Percentiles rank a stretch among this genome's conserved stretches.
Conservation (phyloP, 1,140 invertebrate genomes). For the Colletes latitarsis region DNA sequence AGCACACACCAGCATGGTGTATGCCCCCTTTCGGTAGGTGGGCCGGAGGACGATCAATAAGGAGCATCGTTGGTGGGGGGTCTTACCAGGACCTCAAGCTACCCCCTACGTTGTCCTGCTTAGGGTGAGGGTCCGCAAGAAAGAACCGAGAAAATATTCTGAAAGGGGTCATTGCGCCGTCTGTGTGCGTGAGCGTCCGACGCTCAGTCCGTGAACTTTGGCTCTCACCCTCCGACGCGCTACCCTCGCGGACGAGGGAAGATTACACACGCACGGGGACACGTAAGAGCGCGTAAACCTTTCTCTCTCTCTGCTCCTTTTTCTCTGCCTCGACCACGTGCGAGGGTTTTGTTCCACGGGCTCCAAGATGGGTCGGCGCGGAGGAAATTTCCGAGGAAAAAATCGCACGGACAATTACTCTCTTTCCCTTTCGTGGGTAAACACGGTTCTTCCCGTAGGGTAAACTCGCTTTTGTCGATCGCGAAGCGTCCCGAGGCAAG, state of each 20-base stretch:
- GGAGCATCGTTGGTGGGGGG: constrained; percentile 78
- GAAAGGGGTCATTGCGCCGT: constrained; percentile 69
- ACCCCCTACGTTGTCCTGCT: constrained; percentile 74
- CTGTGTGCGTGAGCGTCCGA: constrained; percentile 25
- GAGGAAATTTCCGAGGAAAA: constrained; percentile 56
- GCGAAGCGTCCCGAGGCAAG: no score
- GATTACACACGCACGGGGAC: constrained; percentile 40
- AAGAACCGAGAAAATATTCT: constrained; percentile 81
- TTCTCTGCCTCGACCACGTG: constrained; percentile 38
- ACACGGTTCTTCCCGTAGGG: constrained; percentile 31
- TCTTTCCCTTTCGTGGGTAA: constrained; percentile 48
- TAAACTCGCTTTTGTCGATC: background rate
- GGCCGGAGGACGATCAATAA: constrained; percentile 81
- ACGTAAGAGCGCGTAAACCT: constrained; percentile 25
- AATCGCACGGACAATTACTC: constrained; percentile 62
- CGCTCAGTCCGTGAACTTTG: constrained; percentile 64
- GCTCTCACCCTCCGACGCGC: constrained; percentile 45
- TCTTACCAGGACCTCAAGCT: constrained; percentile 79
- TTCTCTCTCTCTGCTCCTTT: background rate
- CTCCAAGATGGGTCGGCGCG: background rate
- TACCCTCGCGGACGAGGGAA: constrained; percentile 22
- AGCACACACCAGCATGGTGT: constrained; percentile 67
- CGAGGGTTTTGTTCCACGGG: constrained; percentile 31
- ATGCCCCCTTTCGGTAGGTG: constrained; percentile 64
- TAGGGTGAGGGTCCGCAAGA: constrained; percentile 78